Conservation (phyloP, 1,140 invertebrate species). For the Acyrthosiphon pisum region DNA sequence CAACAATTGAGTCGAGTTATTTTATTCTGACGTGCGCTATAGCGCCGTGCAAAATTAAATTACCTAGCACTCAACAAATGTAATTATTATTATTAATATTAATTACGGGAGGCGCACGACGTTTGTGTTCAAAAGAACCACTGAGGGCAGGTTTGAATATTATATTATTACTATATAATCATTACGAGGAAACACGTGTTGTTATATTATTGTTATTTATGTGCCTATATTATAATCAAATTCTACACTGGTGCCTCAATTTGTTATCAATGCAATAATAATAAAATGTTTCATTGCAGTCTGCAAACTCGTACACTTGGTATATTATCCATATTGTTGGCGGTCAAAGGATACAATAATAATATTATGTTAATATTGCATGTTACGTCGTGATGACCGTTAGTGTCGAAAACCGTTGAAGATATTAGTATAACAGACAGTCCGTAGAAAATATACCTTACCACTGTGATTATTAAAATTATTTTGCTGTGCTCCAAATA, state of each 20-base stretch:
- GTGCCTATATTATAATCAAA: not conserved
- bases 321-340: not conserved
- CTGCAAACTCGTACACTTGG: not conserved
- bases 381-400: not conserved
- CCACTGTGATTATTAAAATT: too few relatives aligned
- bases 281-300: not conserved
- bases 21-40: not conserved
- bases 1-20: not conserved
- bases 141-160: not conserved
- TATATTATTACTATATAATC: not conserved
- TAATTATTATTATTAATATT: not conserved
- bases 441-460: too few relatives aligned
- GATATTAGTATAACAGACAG: too few relatives aligned
- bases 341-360: not conserved
- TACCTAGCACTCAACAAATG: not conserved
- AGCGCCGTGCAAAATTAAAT: not conserved
- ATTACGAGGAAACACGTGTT: not conserved
- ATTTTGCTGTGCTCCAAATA: too few relatives aligned
- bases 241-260: not conserved
- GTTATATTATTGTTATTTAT: not conserved
- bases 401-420: not conserved
- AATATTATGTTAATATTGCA: too few relatives aligned
- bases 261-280: not conserved
- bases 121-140: not conserved
- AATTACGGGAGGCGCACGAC: not conserved